phyloP scores from a whole-genome alignment of 2,888 invertebrate species.

The Temnothorax ravouxi region DNA sequence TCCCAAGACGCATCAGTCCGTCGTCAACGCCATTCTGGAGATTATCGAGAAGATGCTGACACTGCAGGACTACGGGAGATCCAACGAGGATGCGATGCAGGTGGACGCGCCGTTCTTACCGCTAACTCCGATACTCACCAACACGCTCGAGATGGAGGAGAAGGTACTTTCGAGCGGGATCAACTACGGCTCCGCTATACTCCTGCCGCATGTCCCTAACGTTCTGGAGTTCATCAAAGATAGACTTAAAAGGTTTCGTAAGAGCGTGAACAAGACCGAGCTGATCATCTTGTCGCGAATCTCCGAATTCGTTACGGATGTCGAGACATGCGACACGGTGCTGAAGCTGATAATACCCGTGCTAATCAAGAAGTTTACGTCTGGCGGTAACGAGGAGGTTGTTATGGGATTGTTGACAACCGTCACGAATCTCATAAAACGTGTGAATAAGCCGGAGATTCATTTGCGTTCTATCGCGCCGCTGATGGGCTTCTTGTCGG shows the following conservation, averaged over 20 bases:
- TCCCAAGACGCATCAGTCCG: slow-evolving; percentile 90
- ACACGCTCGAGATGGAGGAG: slow-evolving; percentile 74
- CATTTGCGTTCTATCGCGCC: slow-evolving; percentile 92
- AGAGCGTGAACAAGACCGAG: slow-evolving; percentile 90
- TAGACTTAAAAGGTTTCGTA: slow-evolving; percentile 89
- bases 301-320: slow-evolving; percentile 91
- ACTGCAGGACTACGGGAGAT: slow-evolving; percentile 89
- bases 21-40: slow-evolving; percentile 91
- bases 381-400: slow-evolving; percentile 90
- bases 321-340: slow-evolving; percentile 90
- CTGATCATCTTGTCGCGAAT: slow-evolving; percentile 92
- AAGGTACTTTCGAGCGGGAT: slow-evolving; percentile 85
- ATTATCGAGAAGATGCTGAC: slow-evolving; percentile 92
- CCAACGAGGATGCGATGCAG: slow-evolving; percentile 84
- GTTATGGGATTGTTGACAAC: slow-evolving; percentile 91
- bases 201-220: slow-evolving; percentile 91
- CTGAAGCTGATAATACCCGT: slow-evolving; percentile 91
- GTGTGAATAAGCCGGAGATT: slow-evolving; percentile 89
- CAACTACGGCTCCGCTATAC: slow-evolving; percentile 91
- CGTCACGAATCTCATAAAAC: slow-evolving; percentile 91
- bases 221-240: slow-evolving; percentile 91
- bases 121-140: slow-evolving; percentile 70
- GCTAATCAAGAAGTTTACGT: slow-evolving; percentile 89
- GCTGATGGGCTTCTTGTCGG: slow-evolving; percentile 90
- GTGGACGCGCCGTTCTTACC: slow-evolving; percentile 70